Percentiles rank a stretch among this genome's conserved stretches.
Evolutionary conservation across 2,113 vertebrate species (phyloP).

Genomic region (Tachuris rubrigastra): DNA sequence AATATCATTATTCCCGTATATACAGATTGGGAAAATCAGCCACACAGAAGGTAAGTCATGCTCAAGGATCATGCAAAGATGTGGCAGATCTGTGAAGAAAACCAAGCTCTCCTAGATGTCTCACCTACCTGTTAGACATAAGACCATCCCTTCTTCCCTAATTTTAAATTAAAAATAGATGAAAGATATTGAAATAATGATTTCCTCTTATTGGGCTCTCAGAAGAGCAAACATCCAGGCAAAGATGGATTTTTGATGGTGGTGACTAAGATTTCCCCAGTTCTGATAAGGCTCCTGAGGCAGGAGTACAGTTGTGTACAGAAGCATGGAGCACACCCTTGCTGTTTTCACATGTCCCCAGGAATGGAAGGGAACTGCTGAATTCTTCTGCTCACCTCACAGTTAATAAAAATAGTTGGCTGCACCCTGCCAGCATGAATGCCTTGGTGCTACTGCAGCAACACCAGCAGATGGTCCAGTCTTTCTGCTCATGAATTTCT

Average conservation of each 20-base stretch:
- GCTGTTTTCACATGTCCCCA: not conserved
- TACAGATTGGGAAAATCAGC: not conserved
- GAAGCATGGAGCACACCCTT: not conserved
- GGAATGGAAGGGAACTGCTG: slow-evolving; percentile 9
- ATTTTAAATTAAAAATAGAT: slow-evolving; percentile 2
- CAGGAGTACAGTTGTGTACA: not conserved
- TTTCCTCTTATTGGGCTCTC: not conserved
- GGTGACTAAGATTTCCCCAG: not conserved
- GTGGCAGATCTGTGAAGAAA: not conserved
- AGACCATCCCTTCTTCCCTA: not conserved
- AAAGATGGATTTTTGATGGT: not conserved
- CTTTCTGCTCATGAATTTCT: not conserved
- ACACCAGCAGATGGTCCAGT: slow-evolving; percentile 11
- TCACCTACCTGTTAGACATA: not conserved
- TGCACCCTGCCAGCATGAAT: not conserved
- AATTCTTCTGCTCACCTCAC: not conserved
- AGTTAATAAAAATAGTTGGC: not conserved
- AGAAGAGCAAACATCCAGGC: not conserved
- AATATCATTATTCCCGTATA: not conserved
- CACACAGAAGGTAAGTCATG: slow-evolving; percentile 25
- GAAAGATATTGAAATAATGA: not conserved
- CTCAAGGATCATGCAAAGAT: not conserved
- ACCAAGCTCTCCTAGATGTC: not conserved
- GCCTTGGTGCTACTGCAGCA: not conserved
- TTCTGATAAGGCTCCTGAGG: not conserved